Evolutionary conservation across 2,797 vertebrate genomes (phyloP).

Genomic region (Spea hammondii): DNA sequence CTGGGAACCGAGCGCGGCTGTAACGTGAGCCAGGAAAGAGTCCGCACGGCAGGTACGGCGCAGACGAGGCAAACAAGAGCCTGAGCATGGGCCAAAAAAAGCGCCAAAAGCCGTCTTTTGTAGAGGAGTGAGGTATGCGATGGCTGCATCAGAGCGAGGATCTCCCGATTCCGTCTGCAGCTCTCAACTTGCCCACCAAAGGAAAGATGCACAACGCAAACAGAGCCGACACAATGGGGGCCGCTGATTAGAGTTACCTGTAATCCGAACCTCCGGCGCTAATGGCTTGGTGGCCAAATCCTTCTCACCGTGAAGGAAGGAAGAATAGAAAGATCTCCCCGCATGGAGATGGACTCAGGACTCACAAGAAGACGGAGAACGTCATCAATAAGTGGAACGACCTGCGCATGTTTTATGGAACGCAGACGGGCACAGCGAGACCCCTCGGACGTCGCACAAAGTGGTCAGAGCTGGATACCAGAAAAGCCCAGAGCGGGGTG

Average conservation of each 20-base stretch:
- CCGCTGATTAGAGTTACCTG: background rate
- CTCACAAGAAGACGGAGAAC: no score
- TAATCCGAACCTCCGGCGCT: background rate
- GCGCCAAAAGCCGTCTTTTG: background rate
- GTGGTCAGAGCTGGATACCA: no score
- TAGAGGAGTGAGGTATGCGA: conserved; percentile 11
- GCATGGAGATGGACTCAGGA: no score
- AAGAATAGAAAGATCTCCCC: no score
- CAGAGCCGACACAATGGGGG: background rate
- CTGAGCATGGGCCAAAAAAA: background rate
- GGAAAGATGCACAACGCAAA: background rate
- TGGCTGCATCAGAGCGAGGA: background rate
- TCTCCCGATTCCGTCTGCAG: background rate
- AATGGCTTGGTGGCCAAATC: no score
- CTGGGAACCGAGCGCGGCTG: conserved; percentile 38
- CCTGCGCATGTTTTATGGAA: no score
- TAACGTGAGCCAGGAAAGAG: conserved; percentile 37
- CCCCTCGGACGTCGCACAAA: no score
- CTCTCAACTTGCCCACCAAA: background rate
- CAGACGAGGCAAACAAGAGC: conserved; percentile 5
- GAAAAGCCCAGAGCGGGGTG: no score
- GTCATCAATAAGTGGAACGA: no score
- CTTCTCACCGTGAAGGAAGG: no score
- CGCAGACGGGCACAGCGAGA: no score
- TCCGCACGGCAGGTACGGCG: conserved; percentile 29